Evolutionary conservation across 1,140 invertebrate genomes (phyloP).

Genomic region (Neomicropteryx cornuta): DNA sequence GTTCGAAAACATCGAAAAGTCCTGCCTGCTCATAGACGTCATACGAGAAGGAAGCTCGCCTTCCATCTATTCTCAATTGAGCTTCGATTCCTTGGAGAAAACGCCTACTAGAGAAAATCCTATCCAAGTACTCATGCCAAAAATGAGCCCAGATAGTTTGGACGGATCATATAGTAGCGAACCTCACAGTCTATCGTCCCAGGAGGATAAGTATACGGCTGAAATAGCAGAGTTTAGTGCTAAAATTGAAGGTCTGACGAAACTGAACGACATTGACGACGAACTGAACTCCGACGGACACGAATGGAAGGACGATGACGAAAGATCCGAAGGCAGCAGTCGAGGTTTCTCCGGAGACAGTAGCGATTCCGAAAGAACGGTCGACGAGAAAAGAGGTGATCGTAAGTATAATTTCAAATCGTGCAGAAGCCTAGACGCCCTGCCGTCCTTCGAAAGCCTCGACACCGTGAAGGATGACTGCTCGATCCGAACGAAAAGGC

Average conservation of each 20-base stretch:
- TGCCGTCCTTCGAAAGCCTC: conserved; percentile 35
- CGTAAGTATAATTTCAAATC: conserved; percentile 31
- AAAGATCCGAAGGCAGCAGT: conserved; percentile 22
- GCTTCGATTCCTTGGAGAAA: conserved; percentile 44
- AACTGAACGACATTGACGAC: too few relatives aligned
- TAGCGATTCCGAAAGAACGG: conserved; percentile 13
- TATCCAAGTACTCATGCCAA: conserved; percentile 13
- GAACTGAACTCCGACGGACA: conserved; percentile 10
- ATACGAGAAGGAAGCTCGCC: conserved; percentile 36
- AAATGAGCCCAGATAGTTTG: conserved; percentile 42
- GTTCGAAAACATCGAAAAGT: conserved; percentile 67
- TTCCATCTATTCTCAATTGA: conserved; percentile 34
- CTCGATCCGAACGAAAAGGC: conserved; percentile 15
- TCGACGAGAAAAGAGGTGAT: conserved; percentile 20
- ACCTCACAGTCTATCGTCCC: conserved; percentile 12
- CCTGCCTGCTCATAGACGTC: conserved; percentile 43
- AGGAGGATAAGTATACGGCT: conserved; percentile 10
- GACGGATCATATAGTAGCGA: conserved; percentile 21
- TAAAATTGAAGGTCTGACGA: too few relatives aligned
- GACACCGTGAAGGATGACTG: conserved; percentile 24
- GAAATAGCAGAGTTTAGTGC: too few relatives aligned
- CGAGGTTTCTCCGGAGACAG: conserved; percentile 20
- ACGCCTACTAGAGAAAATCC: conserved; percentile 23
- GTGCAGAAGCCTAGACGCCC: conserved; percentile 37
- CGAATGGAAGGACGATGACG: conserved; percentile 21